Evolutionary conservation across 2,113 vertebrate genomes (phyloP), one percentile per base, ranked within the genome.

Genomic region (Noturus placidus): DNA sequence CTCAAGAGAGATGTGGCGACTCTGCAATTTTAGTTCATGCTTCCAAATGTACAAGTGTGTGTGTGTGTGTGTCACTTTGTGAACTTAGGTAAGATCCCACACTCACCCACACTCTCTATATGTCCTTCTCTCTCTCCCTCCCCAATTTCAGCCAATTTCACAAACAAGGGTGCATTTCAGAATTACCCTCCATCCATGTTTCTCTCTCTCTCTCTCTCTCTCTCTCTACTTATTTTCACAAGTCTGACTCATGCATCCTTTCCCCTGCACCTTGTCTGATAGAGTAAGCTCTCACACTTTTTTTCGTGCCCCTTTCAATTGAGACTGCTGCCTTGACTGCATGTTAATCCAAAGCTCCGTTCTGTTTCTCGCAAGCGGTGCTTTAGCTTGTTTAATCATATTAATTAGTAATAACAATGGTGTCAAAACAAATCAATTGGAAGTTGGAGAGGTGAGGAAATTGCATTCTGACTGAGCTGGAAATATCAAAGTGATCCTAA

Each of bases 401-500:
- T 88, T 92, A 91, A 94, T 93, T 92, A 89, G 91, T 92, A 92
- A 89, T 42, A 92, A 89, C 87, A 93, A 88, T 91, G 83, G 35
- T 63, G 86, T 92, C 92, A 88, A 91, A 88, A 88, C 83, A 63
- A 87, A 92, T 94, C 89, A 86, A 90, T 89, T 74, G 19, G 77
- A 79, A 9, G 30, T 86, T 77, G 52, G 90, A 89, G 84, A 83
- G 92, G 87, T 88, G 86, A 85, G 74, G 84, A 90, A 89, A 90
- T 61, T 80, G 72, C 50, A 85, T 61, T 33, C 54, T 72, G 80
- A 85, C 79, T 63, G 35, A 86, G 86, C 86, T 74, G 76, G 74
- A 82, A 86, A 84, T 70, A 86, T 84, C 81, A 81, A 79, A 78
- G 59, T 54, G 76, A 89, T 90, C 69, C 25, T 90, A 87, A 90